phyloP scores from a whole-genome alignment of 2,888 invertebrate species.

The Chaetogeoica ovagalla region DNA sequence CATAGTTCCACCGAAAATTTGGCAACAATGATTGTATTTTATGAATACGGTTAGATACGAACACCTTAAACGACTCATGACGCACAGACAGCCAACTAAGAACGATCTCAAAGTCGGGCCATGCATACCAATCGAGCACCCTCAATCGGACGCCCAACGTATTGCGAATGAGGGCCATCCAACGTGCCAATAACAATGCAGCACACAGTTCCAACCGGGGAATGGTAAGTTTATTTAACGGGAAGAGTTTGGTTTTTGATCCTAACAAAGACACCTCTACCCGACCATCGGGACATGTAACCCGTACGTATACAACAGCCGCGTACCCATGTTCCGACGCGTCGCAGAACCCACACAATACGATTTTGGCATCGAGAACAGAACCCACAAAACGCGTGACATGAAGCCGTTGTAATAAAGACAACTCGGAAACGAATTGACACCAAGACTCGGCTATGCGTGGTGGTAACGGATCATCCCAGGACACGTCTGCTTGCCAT shows the following conservation, averaged over 20 bases:
- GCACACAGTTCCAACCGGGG: not conserved
- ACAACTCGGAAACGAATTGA: not conserved
- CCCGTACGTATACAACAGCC: not conserved
- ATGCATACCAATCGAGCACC: not conserved
- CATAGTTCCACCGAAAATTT: too few species aligned
- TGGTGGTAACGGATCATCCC: too few species aligned
- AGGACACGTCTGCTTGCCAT: not conserved
- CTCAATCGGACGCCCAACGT: not conserved
- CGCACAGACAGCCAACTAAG: not conserved
- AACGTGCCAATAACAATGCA: not conserved
- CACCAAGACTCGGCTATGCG: not conserved
- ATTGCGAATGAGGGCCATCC: too few species aligned
- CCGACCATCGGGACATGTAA: not conserved
- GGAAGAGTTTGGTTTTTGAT: not conserved
- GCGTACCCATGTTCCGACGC: not conserved
- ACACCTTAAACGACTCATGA: not conserved
- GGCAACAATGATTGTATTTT: too few species aligned
- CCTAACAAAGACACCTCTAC: not conserved
- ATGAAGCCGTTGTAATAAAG: not conserved
- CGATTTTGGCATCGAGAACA: fast-evolving
- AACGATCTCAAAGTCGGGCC: not conserved
- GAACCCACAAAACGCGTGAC: not conserved
- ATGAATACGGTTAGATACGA: not conserved
- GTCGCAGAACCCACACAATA: not conserved
- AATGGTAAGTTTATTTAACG: fast-evolving